Conservation (phyloP, 2,888 invertebrate genomes). For the Parasteatoda lunata region DNA sequence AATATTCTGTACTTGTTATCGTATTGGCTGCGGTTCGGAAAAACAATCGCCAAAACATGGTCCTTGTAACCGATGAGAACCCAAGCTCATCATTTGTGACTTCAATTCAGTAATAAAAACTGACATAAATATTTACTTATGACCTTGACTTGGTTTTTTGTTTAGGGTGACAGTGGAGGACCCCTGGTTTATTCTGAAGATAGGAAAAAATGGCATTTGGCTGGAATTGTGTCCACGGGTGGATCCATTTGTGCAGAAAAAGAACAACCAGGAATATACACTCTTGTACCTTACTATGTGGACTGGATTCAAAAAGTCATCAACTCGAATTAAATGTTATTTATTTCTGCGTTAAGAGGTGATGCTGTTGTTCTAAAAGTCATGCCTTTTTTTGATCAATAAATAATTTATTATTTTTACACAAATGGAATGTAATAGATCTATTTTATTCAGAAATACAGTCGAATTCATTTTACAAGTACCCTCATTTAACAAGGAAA, state of each 20-base stretch:
- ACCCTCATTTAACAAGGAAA: too few species aligned
- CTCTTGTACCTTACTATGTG: slow-evolving; percentile 50
- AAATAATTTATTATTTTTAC: too few species aligned
- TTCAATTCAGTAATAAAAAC: background rate
- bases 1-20: too few species aligned
- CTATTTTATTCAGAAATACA: too few species aligned
- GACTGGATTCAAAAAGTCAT: slow-evolving; percentile 56
- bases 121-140: background rate
- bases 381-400: too few species aligned
- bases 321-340: slow-evolving; percentile 4
- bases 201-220: slow-evolving; percentile 39
- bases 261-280: slow-evolving; percentile 66
- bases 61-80: too few species aligned
- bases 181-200: slow-evolving; percentile 55
- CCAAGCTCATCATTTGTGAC: too few species aligned
- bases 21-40: too few species aligned
- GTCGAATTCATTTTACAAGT: too few species aligned
- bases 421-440: too few species aligned
- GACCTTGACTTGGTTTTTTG: background rate
- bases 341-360: background rate
- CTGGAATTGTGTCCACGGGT: slow-evolving; percentile 69
- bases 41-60: too few species aligned
- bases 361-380: background rate
- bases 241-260: slow-evolving; percentile 57
- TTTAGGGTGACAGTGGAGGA: slow-evolving; percentile 69